phyloP scores from a whole-genome alignment of 2,797 vertebrate genomes.

The Synaphobranchus kaupii region DNA sequence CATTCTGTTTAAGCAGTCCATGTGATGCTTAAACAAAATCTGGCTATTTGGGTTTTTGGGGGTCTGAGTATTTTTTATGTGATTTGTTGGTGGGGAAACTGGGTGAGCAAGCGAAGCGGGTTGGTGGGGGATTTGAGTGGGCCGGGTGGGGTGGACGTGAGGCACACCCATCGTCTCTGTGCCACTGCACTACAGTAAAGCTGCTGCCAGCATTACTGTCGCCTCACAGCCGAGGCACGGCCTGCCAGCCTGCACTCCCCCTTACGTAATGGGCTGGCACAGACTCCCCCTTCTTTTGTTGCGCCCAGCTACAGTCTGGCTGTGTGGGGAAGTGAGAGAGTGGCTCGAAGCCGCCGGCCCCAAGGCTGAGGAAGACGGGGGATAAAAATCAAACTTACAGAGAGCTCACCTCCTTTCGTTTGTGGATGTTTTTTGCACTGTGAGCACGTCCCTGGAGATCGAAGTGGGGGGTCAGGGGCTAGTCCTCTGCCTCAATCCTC shows the following conservation, averaged over 20 bases:
- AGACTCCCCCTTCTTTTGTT: constrained; percentile 11
- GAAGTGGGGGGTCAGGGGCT: not conserved
- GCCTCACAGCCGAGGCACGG: not conserved
- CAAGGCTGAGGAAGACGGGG: not conserved
- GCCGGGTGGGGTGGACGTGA: not conserved
- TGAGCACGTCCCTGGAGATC: not conserved
- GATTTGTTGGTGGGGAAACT: not conserved
- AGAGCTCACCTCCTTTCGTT: not conserved
- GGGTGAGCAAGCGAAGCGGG: not conserved
- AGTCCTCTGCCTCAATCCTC: not conserved
- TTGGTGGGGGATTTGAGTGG: not conserved
- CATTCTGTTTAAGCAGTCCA: not conserved
- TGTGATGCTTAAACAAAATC: not conserved
- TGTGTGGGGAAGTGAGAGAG: constrained; percentile 13
- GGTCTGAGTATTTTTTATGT: not conserved
- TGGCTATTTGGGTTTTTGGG: not conserved
- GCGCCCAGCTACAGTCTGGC: constrained; percentile 12
- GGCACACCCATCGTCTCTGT: not conserved
- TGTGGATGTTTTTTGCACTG: not conserved
- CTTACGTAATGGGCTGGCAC: constrained; percentile 13
- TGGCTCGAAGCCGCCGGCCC: not conserved
- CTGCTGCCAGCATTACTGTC: not conserved
- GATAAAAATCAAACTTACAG: not conserved
- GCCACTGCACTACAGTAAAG: not conserved
- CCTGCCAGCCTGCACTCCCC: not conserved